These are phyloP conservation scores for Coptotermes formosanus DNA, from an alignment of 1,140 invertebrate genomes.

Conservation along the genomic window DNA sequence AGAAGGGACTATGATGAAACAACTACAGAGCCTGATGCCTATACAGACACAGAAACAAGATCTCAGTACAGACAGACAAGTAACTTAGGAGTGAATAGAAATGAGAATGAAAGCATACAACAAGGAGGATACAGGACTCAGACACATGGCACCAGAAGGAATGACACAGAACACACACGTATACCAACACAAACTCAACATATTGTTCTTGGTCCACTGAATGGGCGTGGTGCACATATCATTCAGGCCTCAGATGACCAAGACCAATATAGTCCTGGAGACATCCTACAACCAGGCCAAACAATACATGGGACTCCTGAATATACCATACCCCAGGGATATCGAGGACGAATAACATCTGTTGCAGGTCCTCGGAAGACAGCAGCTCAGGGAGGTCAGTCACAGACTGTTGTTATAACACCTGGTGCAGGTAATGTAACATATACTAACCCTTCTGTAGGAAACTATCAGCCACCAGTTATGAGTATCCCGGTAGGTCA, in stretches of 20 bases:
- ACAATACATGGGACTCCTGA: slow-evolving; percentile 59
- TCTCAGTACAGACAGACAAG: background rate
- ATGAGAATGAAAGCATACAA: background rate
- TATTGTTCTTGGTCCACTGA: slow-evolving; percentile 31
- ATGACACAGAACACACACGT: background rate
- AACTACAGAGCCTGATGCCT: background rate
- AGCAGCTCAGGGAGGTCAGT: slow-evolving; percentile 56
- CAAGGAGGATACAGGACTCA: background rate
- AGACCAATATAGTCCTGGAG: slow-evolving; percentile 44
- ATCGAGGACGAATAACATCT: slow-evolving; percentile 62
- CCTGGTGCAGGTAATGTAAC: slow-evolving; percentile 56
- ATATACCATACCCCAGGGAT: slow-evolving; percentile 64
- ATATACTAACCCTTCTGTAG: slow-evolving; percentile 40
- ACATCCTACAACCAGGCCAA: slow-evolving; percentile 61
- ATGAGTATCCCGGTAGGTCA: slow-evolving; percentile 14
- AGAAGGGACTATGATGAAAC: background rate
- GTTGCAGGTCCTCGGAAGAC: slow-evolving; percentile 48
- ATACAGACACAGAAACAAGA: background rate
- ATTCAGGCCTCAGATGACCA: slow-evolving; percentile 41
- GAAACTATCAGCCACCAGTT: slow-evolving; percentile 6
- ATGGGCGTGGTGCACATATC: slow-evolving; percentile 42
- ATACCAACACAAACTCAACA: slow-evolving; percentile 42
- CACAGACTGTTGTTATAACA: slow-evolving; percentile 60
- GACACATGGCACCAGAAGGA: background rate
- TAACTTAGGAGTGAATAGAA: background rate